phyloP scores from a whole-genome alignment of 2,888 invertebrate genomes.

The Bimastos eiseni region DNA sequence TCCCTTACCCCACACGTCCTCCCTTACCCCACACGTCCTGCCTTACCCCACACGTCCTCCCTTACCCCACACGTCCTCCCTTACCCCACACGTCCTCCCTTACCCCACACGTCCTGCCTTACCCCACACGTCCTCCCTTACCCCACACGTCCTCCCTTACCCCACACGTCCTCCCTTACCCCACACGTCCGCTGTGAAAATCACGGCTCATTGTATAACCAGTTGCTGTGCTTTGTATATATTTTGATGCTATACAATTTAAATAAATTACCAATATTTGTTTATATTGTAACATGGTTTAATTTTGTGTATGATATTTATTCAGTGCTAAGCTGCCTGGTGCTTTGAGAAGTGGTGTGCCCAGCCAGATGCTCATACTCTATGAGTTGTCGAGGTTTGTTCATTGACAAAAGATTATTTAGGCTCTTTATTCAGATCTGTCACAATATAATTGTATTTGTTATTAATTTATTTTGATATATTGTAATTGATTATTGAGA shows the following conservation, averaged over 20 bases:
- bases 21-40: no score
- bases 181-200: background rate
- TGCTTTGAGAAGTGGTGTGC: background rate
- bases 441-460: background rate
- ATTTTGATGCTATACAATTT: background rate
- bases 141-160: no score
- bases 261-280: background rate
- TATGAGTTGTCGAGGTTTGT: conserved; percentile 19
- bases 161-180: no score
- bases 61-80: no score
- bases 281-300: background rate
- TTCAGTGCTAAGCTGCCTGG: background rate
- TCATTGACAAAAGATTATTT: background rate
- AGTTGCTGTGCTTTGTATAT: background rate
- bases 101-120: no score
- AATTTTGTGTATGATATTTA: background rate
- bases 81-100: no score
- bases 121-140: no score
- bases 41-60: no score
- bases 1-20: no score
- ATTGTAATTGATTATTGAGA: background rate
- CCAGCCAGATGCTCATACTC: background rate
- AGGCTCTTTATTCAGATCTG: background rate
- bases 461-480: background rate
- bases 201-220: background rate